Base-by-base conservation (phyloP, 1,140 invertebrate species). In the Ruditapes philippinarum region DNA sequence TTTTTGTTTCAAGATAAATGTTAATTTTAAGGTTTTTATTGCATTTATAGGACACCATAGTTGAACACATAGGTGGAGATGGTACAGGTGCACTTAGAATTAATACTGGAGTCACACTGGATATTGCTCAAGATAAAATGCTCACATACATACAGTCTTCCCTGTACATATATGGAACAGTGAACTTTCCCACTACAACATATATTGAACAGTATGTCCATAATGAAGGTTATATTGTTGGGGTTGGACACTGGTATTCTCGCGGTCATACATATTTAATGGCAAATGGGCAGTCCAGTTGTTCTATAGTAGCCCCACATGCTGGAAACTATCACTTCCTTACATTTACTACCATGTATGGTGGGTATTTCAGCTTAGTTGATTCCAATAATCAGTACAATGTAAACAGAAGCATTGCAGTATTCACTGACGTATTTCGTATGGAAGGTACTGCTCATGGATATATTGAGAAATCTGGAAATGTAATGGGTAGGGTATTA, bases 61-160 rank as follows among this genome's bases (percentile, higher is more conserved):
- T 91, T 42, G 91, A 88, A 31, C 73, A 91, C 45, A 84, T 94
- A 19, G 81, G 74, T 73, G 91, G 91, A 54, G 92, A 92, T 80
- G 90, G 90, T 38, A 90, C 62, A 25, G 93, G 93, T 36, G 78
- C 74, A n/a, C 36, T 94, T 7, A 76, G 89, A 14, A 65, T 94
- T 33, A 62, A 80, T 45, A 70, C 82, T 73, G 57, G 54, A 1
- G 84, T 90, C 2, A 62, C 83, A 11, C 11, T 93, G 36, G 76
- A 88, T 40, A 45, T 93, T 19, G 91, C 87, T 22, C 70, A 76
- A 74, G 54, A 89, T 25, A 33, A 60, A 17, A 80, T 90, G 19
- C 76, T 90, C 17, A 91, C 91, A 1, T 82, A 92, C 25, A 40
- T 94, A 1, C 88, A 91, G 19, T 70, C 91, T 4, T 90, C 88